phyloP scores from a whole-genome alignment of 2,797 vertebrate species.

The Lepilemur septentrionalis region DNA sequence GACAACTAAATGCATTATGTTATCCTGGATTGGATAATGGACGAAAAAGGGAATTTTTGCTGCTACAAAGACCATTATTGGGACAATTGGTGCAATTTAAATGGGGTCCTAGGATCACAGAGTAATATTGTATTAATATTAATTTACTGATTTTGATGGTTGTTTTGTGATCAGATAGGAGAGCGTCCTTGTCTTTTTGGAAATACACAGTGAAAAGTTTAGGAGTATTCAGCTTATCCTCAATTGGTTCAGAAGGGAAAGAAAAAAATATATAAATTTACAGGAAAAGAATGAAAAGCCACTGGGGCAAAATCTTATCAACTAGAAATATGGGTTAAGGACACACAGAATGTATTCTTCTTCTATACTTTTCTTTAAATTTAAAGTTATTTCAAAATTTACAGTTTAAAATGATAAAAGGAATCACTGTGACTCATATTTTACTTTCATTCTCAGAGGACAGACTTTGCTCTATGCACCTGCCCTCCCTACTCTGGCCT shows the following conservation, averaged over 20 bases:
- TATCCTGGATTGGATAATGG: not conserved
- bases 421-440: not conserved
- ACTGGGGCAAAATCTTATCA: not conserved
- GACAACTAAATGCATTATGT: not conserved
- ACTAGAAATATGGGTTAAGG: not conserved
- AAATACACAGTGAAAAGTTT: not conserved
- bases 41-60: not conserved
- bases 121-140: not conserved
- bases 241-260: not conserved
- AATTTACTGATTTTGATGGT: constrained; percentile 37
- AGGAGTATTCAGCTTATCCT: not conserved
- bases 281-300: not conserved
- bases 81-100: constrained; percentile 4
- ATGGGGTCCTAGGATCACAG: not conserved
- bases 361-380: not conserved
- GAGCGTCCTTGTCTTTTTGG: not conserved
- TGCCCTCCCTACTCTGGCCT: not conserved
- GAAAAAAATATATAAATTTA: not conserved
- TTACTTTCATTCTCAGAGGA: not conserved
- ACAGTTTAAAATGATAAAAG: not conserved
- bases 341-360: not conserved
- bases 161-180: not conserved
- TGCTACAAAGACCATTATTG: not conserved
- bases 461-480: not conserved
- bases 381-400: constrained; percentile 35